Evolutionary conservation across 1,140 invertebrate species (phyloP).

Genomic region (Atta texana): DNA sequence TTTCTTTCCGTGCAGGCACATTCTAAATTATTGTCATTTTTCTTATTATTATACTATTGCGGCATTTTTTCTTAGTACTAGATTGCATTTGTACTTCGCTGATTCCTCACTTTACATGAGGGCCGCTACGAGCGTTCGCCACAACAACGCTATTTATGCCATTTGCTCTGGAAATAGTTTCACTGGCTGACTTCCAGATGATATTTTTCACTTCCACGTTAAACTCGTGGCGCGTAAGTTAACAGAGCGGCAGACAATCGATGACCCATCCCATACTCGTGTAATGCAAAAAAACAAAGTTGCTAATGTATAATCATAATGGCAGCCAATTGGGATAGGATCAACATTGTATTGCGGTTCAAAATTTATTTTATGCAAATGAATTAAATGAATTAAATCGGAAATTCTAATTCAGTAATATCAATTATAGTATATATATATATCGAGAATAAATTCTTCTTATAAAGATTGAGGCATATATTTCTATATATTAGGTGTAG

Average conservation of each 20-base stretch:
- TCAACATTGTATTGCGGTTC: not conserved
- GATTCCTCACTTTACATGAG: constrained; percentile 30
- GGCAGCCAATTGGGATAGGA: not conserved
- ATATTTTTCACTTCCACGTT: constrained; percentile 71
- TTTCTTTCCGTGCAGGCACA: not conserved
- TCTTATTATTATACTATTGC: not conserved
- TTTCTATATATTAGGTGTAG: too few species aligned
- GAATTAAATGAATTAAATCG: not conserved
- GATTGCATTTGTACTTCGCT: not conserved
- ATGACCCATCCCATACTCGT: not conserved
- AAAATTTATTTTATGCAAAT: not conserved
- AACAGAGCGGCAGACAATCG: constrained; percentile 27
- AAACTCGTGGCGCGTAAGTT: constrained; percentile 30
- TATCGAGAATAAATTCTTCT: not conserved
- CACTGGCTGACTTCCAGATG: constrained; percentile 71
- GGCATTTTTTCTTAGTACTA: not conserved
- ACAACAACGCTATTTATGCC: constrained; percentile 73
- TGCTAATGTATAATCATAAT: not conserved
- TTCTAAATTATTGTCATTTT: not conserved
- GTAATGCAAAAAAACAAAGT: not conserved
- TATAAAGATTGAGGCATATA: not conserved
- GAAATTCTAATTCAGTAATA: not conserved
- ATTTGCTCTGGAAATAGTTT: constrained; percentile 72
- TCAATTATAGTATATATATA: not conserved
- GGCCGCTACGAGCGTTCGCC: constrained; percentile 50